Conservation (phyloP, 2,113 vertebrate species). For the Guaruba guarouba region DNA sequence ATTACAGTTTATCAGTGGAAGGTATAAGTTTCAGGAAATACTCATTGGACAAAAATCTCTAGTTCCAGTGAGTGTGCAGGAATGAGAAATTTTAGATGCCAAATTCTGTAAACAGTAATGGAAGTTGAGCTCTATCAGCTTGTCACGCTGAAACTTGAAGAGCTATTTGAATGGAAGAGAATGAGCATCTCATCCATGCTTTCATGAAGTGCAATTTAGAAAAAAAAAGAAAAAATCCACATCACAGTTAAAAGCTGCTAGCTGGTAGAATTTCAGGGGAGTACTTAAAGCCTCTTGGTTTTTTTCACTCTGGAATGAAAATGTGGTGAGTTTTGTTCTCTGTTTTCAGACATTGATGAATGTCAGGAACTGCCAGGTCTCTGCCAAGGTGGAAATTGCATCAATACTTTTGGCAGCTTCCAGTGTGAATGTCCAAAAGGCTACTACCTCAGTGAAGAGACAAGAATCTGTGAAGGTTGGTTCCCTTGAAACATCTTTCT, state of each 20-base stretch:
- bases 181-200: background rate
- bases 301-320: background rate
- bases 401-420: constrained; percentile 87
- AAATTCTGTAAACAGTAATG: background rate
- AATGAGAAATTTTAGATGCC: background rate
- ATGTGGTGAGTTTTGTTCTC: background rate
- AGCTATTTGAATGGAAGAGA: background rate
- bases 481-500: background rate
- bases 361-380: constrained; percentile 85
- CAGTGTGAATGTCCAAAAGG: constrained; percentile 84
- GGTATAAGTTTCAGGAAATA: background rate
- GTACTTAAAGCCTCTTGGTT: background rate
- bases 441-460: constrained; percentile 84
- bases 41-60: background rate
- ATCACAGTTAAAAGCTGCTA: background rate
- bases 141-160: background rate
- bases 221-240: background rate
- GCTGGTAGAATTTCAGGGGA: background rate
- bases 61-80: background rate
- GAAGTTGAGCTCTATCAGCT: background rate
- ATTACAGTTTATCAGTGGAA: background rate
- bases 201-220: background rate
- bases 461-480: constrained; percentile 85
- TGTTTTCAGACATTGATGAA: constrained; percentile 83
- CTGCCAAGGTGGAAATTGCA: constrained; percentile 85